Conservation (phyloP, 2,113 vertebrate species). For the Dasypus novemcinctus region DNA sequence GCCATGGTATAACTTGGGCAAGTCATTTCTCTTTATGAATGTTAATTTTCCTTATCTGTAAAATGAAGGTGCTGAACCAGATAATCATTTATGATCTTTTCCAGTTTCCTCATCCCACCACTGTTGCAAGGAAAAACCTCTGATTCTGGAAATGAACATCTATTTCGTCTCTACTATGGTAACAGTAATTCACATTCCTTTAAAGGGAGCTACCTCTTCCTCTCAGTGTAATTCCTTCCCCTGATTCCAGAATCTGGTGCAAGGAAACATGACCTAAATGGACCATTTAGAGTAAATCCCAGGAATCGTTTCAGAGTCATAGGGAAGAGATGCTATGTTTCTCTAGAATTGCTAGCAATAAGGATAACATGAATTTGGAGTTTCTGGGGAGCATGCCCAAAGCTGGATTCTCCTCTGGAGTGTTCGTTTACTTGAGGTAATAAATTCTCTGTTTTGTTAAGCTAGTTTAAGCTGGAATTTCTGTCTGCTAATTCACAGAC, state of each 20-base stretch:
- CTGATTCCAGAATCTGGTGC: not conserved
- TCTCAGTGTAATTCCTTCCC: not conserved
- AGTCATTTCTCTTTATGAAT: not conserved
- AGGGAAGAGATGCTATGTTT: not conserved
- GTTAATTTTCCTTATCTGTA: conserved; percentile 3
- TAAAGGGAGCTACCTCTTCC: not conserved
- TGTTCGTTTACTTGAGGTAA: not conserved
- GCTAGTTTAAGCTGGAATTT: not conserved
- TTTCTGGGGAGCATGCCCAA: not conserved
- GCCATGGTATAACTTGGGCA: not conserved
- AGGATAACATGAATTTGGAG: not conserved
- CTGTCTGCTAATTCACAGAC: not conserved
- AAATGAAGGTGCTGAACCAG: not conserved
- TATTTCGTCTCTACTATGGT: not conserved
- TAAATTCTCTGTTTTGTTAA: not conserved
- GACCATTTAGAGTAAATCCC: not conserved
- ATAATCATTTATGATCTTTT: not conserved
- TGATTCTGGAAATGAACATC: not conserved
- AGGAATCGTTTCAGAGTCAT: not conserved
- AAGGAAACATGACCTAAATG: not conserved
- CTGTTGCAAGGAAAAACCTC: not conserved
- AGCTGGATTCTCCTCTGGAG: not conserved
- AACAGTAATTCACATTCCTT: not conserved
- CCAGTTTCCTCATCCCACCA: not conserved
- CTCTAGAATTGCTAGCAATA: not conserved